Conservation (phyloP, 2,797 vertebrate genomes). For the Chromobotia macracanthus region DNA sequence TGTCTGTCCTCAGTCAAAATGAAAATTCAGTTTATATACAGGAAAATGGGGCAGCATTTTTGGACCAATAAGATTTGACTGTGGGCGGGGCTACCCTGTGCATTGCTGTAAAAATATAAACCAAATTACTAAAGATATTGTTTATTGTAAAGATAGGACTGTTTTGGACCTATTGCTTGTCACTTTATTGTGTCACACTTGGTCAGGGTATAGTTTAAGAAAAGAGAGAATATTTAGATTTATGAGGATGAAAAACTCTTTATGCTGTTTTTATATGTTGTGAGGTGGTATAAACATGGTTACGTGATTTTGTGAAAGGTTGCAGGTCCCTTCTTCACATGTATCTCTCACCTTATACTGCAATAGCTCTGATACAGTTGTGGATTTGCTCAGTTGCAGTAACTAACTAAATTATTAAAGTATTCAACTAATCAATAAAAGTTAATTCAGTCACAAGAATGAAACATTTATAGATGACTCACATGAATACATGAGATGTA, state of each 20-base stretch:
- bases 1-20: not conserved
- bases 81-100: not conserved
- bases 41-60: not conserved
- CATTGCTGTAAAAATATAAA: not conserved
- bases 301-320: constrained; percentile 10
- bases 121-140: not conserved
- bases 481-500: not conserved
- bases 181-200: not conserved
- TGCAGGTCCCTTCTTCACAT: constrained; percentile 39
- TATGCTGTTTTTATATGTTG: constrained; percentile 33
- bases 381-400: not conserved
- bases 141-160: too few species aligned
- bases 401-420: too few species aligned
- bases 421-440: too few species aligned
- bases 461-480: not conserved
- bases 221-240: not conserved
- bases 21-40: too few species aligned
- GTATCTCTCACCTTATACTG: not conserved
- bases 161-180: not conserved
- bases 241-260: not conserved
- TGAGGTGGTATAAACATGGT: constrained; percentile 18
- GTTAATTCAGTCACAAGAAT: not conserved
- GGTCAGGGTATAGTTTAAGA: not conserved
- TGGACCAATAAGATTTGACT: not conserved
- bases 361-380: not conserved